Evolutionary conservation across 2,113 vertebrate genomes (phyloP).

Genomic region (Macrotus californicus): DNA sequence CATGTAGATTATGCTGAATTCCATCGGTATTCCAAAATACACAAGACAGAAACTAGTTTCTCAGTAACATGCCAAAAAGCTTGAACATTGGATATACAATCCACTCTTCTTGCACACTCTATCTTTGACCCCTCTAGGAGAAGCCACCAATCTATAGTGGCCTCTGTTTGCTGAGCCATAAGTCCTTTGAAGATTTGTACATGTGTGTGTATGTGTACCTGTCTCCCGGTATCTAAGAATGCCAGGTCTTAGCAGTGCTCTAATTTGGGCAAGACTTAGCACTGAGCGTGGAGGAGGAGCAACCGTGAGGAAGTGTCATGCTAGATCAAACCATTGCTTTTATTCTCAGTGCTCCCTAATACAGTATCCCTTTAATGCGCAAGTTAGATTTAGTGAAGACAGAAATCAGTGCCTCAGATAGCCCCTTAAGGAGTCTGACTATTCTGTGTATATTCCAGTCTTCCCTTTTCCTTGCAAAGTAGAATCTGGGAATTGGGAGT

Average conservation of each 20-base stretch:
- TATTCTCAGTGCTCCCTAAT: not conserved
- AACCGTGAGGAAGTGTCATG: not conserved
- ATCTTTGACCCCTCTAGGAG: fast-evolving
- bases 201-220: too few relatives aligned
- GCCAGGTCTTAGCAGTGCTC: not conserved
- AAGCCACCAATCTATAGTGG: not conserved
- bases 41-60: not conserved
- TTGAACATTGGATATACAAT: not conserved
- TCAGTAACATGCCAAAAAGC: not conserved
- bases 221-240: too few relatives aligned
- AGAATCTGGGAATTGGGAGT: not conserved
- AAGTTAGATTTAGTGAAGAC: not conserved
- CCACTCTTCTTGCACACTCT: not conserved
- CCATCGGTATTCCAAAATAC: not conserved
- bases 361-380: not conserved
- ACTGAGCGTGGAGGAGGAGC: not conserved
- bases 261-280: too few relatives aligned
- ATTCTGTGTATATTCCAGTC: not conserved
- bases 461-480: not conserved
- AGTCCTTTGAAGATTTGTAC: not conserved
- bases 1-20: too few relatives aligned
- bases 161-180: not conserved
- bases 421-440: not conserved
- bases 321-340: not conserved
- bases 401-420: not conserved